Evolutionary conservation across 2,797 vertebrate species (phyloP), one percentile per base, ranked within the genome.

Genomic region (Neopelma chrysocephalum): DNA sequence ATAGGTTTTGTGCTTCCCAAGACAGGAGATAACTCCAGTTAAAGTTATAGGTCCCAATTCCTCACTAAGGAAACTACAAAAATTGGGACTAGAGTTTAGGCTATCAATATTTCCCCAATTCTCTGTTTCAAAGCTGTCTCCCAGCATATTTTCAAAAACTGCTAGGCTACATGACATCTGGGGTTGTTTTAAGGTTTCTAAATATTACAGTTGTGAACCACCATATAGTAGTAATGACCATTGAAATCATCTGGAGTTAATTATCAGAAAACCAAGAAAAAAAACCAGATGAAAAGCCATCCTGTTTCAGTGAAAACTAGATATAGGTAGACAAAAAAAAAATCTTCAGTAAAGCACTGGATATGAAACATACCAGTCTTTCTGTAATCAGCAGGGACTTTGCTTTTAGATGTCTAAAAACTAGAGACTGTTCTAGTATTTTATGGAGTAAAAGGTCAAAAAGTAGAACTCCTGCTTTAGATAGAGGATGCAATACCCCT

Each of bases 151-250:
- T 42, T 57, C 10, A 72, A 43, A 84, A 81, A 4, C 7, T 32
- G 25, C 38, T 51, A 19, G 9, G 26, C 3, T 22, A 70, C 18
- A 26, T n/a, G 25, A 61, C 23, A 84, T 22, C 5, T 34, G 10
- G 6, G 8, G 16, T 50, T 0, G 0, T 45, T 86, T 88, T 38
- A 40, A 4, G 0, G 3, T 75, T 61, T 79, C 9, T 32, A 56
- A 79, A 42, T 43, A 32, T 58, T 50, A 31, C 2, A 25, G 5
- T 27, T 89, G 20, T 75, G 29, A 65, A 61, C 4, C 2, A 50
- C 5, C 19, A 7, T 48, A 13, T 6, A 61, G 12, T 15, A 62
- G 29, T 31, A 84, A 64, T 2, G 3, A 60, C 1, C 20, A 62
- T 1, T n/a, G 32, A 70, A 69, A 72, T 36, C 0, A 45, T 48